Evolutionary conservation across 2,797 vertebrate genomes (phyloP).

Genomic region (Sebastes ruberrimus): DNA sequence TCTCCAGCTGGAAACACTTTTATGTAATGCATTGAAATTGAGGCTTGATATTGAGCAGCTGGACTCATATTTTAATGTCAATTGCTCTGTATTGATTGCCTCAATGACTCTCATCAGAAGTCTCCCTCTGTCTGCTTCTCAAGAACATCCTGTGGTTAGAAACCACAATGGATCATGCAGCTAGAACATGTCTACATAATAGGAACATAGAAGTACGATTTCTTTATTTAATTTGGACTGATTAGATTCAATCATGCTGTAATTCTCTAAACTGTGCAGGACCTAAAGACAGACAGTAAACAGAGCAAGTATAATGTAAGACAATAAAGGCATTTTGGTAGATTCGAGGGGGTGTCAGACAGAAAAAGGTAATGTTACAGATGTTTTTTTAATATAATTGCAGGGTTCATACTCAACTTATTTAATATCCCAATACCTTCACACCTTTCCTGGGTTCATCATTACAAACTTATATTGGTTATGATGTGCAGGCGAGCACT

Average conservation of each 20-base stretch:
- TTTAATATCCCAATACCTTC: neutral
- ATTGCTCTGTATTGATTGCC: slow-evolving; percentile 2
- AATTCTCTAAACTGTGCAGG: neutral
- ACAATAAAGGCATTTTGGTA: neutral
- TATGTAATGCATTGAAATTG: slow-evolving; percentile 14
- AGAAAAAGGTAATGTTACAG: neutral
- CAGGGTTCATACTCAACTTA: neutral
- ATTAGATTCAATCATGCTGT: neutral
- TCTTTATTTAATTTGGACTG: neutral
- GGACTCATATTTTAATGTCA: neutral
- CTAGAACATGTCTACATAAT: neutral
- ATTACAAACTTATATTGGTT: neutral
- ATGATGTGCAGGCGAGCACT: neutral
- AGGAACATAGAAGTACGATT: neutral
- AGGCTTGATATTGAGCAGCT: slow-evolving; percentile 18
- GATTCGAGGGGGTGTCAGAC: neutral
- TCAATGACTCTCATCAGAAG: neutral
- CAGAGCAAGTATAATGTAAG: neutral
- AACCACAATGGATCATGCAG: neutral
- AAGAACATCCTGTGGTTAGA: neutral
- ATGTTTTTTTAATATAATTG: neutral
- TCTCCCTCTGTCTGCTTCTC: neutral
- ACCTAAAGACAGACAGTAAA: neutral
- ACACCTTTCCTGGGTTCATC: neutral
- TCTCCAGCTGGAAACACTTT: slow-evolving; percentile 28